Base-by-base conservation (phyloP, 2,888 invertebrate species). In the Gandaritis pyraliata region DNA sequence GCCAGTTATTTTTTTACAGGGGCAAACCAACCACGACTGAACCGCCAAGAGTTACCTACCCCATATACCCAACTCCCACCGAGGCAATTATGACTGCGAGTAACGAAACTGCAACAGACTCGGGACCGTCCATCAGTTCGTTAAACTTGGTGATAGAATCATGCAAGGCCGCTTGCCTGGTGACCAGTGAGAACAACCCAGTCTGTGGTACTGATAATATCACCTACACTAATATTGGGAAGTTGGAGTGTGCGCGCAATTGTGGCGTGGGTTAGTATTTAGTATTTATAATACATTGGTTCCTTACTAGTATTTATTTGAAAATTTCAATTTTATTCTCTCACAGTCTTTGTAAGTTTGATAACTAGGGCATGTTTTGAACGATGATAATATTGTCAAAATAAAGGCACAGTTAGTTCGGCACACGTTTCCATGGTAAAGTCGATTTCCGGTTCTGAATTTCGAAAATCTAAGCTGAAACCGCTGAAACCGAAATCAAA, bases 181-280 rank as follows among this genome's bases (percentile, higher is more conserved):
- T 41, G 8, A 49, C 56, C 0, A 13, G 2, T 6, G 64, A 52
- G 1, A 13, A 48, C 43, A 52, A 46, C 11, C 66, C 63, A 8
- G 63, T 63, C 2, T 66, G 66, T 29, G 66, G 66, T 0, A 63
- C 58, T 7, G 46, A 66, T 41, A 38, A 56, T 13, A 18, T 61
- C 0, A 64, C 50, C 2, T 66, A 66, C 29, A n/a, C 1, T 0
- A 66, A 64, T 16, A 58, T 61, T 39, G 61, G 49, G 2, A 18
- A 4, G 5, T 41, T 66, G 36, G 52, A 63, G n/a, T 66, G 66
- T 29, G 63, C 51, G n/a, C 38, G 46, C 12, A 4, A 0, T 0
- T 66, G 66, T 53, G 66, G 66, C 3, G 53, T 62, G 29, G 59
- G 65, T 58, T 16, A 61, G 61, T 43, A 33, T 6, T 5, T 23